These are phyloP conservation scores for Anaspis maculata DNA, from an alignment of 2,888 invertebrate genomes.

Conservation along the genomic window DNA sequence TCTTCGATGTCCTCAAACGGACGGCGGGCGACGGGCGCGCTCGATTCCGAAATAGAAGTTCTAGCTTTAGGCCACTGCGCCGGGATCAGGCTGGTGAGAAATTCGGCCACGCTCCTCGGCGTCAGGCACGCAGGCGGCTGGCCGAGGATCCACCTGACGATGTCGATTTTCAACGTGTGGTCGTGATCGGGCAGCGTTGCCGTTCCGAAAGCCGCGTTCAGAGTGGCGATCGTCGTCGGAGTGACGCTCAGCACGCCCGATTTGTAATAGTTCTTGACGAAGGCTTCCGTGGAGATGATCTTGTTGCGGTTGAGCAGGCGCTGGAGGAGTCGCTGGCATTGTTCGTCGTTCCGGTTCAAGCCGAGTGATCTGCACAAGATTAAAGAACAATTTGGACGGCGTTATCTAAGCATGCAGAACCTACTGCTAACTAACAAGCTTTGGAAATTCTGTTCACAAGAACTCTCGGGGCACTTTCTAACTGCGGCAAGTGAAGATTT, in stretches of 20 bases:
- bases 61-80: too few relatives aligned
- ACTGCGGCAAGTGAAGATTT: too few relatives aligned
- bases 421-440: too few relatives aligned
- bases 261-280: slow-evolving; percentile 40
- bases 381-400: too few relatives aligned
- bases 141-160: slow-evolving; percentile 28
- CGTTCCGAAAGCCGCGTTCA: slow-evolving; percentile 34
- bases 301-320: slow-evolving; percentile 34
- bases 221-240: slow-evolving; percentile 34
- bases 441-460: too few relatives aligned
- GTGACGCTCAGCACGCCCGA: slow-evolving; percentile 38
- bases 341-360: slow-evolving; percentile 40
- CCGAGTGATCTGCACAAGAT: slow-evolving; percentile 43
- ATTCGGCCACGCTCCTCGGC: slow-evolving; percentile 20
- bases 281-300: slow-evolving; percentile 28
- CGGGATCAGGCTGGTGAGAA: slow-evolving; percentile 28
- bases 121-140: too few relatives aligned
- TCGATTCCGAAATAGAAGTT: slow-evolving; percentile 9
- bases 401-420: too few relatives aligned
- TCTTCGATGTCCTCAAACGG: slow-evolving; percentile 24
- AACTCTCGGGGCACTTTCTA: too few relatives aligned
- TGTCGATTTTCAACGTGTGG: slow-evolving; percentile 18
- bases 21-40: slow-evolving; percentile 3
- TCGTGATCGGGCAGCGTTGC: slow-evolving; percentile 29
- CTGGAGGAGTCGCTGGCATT: slow-evolving; percentile 41